Conservation (phyloP, 2,888 invertebrate species). For the Aphodius granarius region DNA sequence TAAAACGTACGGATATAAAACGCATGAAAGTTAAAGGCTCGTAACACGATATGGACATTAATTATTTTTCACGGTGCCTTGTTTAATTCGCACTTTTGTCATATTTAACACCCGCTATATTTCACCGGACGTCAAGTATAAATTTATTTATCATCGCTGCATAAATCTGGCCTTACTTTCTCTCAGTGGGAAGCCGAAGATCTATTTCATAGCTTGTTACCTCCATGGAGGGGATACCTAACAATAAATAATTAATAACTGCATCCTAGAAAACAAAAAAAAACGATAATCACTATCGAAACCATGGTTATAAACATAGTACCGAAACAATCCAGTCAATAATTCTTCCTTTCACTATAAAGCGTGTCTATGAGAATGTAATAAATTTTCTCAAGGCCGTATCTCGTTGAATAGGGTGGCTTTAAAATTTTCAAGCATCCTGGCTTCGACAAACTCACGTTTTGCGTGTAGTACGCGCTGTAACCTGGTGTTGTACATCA, state of each 20-base stretch:
- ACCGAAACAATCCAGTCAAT: not conserved
- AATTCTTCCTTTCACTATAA: not conserved
- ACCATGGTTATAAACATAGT: not conserved
- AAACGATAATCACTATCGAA: too few relatives aligned
- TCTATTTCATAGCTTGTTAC: not conserved
- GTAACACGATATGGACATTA: constrained; percentile 27
- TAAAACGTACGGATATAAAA: constrained; percentile 20
- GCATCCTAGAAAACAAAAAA: too few relatives aligned
- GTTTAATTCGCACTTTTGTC: constrained; percentile 32
- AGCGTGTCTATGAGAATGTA: not conserved
- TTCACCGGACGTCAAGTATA: constrained; percentile 25
- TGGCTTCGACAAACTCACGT: constrained; percentile 32
- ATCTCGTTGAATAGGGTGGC: constrained; percentile 12
- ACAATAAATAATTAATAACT: too few relatives aligned
- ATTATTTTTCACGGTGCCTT: constrained; percentile 25
- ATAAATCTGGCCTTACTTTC: not conserved
- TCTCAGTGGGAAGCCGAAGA: not conserved
- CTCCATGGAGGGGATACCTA: too few relatives aligned
- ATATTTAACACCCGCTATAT: constrained; percentile 32
- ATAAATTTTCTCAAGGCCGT: not conserved
- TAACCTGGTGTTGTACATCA: constrained; percentile 46
- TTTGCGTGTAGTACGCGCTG: constrained; percentile 41
- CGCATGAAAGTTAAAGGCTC: not conserved
- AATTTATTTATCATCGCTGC: constrained; percentile 28
- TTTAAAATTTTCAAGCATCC: not conserved